Evolutionary conservation across 2,113 vertebrate genomes (phyloP).

Genomic region (Odontesthes bonariensis): DNA sequence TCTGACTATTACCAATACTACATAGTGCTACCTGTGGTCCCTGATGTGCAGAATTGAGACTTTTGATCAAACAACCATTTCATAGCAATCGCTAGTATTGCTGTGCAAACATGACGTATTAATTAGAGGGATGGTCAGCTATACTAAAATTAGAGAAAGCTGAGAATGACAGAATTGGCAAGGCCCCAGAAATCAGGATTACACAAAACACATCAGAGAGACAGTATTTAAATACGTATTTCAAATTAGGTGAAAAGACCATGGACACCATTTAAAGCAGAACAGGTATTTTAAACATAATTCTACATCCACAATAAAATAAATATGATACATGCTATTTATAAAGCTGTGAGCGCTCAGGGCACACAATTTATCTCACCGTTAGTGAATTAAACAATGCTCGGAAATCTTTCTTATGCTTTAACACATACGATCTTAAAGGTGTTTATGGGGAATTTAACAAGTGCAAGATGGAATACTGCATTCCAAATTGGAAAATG

Average conservation of each 20-base stretch:
- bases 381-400: no score
- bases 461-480: not conserved
- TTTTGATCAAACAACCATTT: conserved; percentile 6
- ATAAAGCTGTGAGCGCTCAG: not conserved
- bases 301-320: not conserved
- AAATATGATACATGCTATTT: not conserved
- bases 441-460: not conserved
- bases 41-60: not conserved
- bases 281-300: no score
- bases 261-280: not conserved
- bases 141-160: not conserved
- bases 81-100: not conserved
- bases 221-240: not conserved
- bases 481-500: not conserved
- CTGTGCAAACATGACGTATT: not conserved
- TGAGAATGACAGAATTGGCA: not conserved
- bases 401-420: no score
- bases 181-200: not conserved
- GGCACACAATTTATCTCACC: no score
- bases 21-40: no score
- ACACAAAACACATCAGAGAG: not conserved
- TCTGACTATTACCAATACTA: not conserved
- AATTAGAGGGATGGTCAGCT: not conserved
- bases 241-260: not conserved
- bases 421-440: conserved; percentile 5